phyloP scores from a whole-genome alignment of 2,113 vertebrate genomes.

The Anguilla japonica region DNA sequence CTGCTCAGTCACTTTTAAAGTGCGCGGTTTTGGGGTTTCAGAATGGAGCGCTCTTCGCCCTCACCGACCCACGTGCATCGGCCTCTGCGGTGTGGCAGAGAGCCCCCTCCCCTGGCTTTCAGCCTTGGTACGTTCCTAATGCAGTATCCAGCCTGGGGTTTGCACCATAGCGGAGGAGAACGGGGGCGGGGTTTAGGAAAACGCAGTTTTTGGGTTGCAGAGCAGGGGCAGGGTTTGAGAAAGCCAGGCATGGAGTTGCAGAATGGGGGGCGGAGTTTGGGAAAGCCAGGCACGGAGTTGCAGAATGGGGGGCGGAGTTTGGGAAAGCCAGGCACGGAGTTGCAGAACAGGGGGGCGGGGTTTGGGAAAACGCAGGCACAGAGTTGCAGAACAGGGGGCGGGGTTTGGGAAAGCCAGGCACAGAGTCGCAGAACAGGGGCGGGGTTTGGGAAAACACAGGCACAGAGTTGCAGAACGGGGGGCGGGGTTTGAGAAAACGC shows the following conservation, averaged over 20 bases:
- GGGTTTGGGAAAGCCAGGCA: neutral
- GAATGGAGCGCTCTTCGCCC: neutral
- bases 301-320: neutral
- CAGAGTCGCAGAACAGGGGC: neutral
- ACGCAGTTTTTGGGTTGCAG: neutral
- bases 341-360: neutral
- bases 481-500: neutral
- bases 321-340: neutral
- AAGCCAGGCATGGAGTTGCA: neutral
- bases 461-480: neutral
- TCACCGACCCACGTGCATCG: neutral
- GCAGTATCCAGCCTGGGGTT: neutral
- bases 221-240: neutral
- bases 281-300: no score
- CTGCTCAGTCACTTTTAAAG: neutral
- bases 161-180: neutral
- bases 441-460: no score
- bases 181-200: neutral
- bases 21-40: neutral
- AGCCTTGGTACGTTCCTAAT: slow-evolving; percentile 18
- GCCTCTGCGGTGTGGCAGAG: neutral
- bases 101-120: neutral
- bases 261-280: neutral
- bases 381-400: slow-evolving; percentile 1
- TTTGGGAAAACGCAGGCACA: neutral